phyloP scores from a whole-genome alignment of 2,797 vertebrate species.

The Sternarchorhynchus goeldii region DNA sequence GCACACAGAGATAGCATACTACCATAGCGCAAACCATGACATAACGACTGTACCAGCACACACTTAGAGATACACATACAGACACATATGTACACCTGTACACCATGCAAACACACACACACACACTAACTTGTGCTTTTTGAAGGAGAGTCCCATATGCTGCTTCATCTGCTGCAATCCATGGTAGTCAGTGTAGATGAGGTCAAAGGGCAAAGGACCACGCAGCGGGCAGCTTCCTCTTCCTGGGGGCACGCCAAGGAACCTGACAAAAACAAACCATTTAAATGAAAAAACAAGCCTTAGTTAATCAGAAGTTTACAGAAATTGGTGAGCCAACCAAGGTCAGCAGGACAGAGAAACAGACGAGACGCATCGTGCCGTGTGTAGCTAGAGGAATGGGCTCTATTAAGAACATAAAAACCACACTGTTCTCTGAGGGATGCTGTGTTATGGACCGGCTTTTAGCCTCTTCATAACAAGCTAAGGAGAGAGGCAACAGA shows the following conservation, averaged over 20 bases:
- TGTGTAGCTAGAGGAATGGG: neutral
- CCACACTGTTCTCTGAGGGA: neutral
- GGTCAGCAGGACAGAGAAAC: neutral
- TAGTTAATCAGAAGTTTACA: no score
- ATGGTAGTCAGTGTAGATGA: constrained; percentile 97
- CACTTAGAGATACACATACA: no score
- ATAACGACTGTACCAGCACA: no score
- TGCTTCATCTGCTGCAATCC: constrained; percentile 98
- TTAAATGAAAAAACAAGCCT: neutral
- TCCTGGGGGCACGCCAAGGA: constrained; percentile 93
- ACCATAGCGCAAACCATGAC: no score
- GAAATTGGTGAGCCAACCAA: neutral
- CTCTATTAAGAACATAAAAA: neutral
- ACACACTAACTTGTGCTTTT: constrained; percentile 88
- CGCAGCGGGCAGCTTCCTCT: constrained; percentile 95
- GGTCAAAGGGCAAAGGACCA: constrained; percentile 89
- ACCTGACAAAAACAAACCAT: constrained; percentile 69
- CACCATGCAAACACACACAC: constrained; percentile 2
- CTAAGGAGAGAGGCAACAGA: no score
- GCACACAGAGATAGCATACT: no score
- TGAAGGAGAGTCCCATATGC: constrained; percentile 97
- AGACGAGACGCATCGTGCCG: neutral
- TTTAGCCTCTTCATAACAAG: no score
- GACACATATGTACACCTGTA: neutral
- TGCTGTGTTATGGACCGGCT: no score